Base-by-base conservation (phyloP, 92 coral and sea anemone species). In the Pocillopora meandrina region DNA sequence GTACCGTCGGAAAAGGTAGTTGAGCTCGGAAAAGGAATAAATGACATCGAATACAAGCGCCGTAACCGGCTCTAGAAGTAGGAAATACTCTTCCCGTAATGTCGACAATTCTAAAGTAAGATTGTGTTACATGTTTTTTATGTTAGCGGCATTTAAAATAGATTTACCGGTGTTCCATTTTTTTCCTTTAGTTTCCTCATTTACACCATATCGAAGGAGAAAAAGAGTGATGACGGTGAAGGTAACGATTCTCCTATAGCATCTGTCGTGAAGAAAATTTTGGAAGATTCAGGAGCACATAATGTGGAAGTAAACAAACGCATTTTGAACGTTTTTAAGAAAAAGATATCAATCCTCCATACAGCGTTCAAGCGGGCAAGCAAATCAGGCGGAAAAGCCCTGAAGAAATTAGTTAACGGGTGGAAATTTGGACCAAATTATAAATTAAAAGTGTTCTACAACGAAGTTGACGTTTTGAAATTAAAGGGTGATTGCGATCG, bases 121-220 rank as follows among this genome's bases (percentile, higher is more conserved):
- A 17, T 70, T 70, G 56, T 70, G 47, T 70, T 70, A 31, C 74
- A 70, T 31, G 49, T 42, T 2, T 42, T 42, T 42, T 5, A 42
- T 42, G 49, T 42, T 42, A 42, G 49, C 49, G 49, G 49, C 49
- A 42, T 42, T 42, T 70, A 70, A 13, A 31, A 70, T 70, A 31
- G 23, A 21, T 47, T 70, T 31, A 70, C 74, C 14, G 47, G 42
- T 31, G 47, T 11, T 70, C 47, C 21, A 70, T 49, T 16, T 21
- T 70, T 70, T 42, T 70, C 49, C 49, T 70, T 70, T 42, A 70
- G 74, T 42, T 70, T 70, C 18, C 74, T 70, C 74, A 70, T 70
- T 70, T 70, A 70, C 56, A 70, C 74, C 5, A 9, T 70, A 70
- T 70, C 47, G 9, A 70, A 70, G 21, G 74, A 70, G 74, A 23